Conservation (phyloP, 2,113 vertebrate genomes). For the Butastur rufipennis region DNA sequence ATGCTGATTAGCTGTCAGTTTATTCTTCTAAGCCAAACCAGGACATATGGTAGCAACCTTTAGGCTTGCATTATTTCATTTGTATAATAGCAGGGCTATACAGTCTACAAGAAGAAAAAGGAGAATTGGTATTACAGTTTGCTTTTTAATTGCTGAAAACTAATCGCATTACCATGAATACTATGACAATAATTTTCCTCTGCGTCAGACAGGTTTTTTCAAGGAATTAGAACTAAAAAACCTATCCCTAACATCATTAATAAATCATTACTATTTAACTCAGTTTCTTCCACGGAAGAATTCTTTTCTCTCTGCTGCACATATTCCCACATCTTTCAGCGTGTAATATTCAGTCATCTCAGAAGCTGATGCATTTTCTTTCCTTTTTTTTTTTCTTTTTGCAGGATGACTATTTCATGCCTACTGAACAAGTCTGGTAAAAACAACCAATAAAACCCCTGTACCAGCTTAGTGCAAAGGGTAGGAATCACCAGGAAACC, state of each 20-base stretch:
- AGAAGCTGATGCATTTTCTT: not conserved
- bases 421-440: not conserved
- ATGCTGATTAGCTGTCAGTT: not conserved
- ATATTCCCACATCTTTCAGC: not conserved
- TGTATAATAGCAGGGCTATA: not conserved
- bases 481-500: not conserved
- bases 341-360: not conserved
- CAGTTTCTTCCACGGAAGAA: not conserved
- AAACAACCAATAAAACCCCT: not conserved
- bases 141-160: not conserved
- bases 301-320: not conserved
- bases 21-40: not conserved
- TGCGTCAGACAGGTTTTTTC: not conserved
- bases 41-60: not conserved
- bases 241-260: not conserved
- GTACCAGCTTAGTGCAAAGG: not conserved
- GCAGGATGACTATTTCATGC: not conserved
- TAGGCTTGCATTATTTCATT: not conserved
- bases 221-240: not conserved
- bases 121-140: not conserved
- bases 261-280: not conserved
- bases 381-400: not conserved
- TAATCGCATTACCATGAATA: not conserved
- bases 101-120: not conserved
- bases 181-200: accelerated